phyloP scores from a whole-genome alignment of 92 coral and sea anemone species.

The Palythoa heliodiscus region DNA sequence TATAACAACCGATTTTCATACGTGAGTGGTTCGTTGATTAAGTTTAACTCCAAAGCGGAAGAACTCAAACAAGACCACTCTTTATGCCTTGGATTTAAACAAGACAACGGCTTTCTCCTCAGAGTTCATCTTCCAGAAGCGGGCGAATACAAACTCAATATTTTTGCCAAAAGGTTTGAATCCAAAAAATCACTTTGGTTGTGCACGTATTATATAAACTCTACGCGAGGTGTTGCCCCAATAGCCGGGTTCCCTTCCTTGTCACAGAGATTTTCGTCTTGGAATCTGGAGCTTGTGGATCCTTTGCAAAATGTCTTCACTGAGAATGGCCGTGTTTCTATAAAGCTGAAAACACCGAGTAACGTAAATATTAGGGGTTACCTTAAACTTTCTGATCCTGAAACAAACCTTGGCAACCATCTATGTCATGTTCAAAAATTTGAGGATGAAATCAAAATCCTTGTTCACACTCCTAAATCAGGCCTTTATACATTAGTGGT shows the following conservation, averaged over 20 bases:
- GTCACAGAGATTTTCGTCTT: constrained; percentile 53
- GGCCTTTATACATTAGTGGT: constrained; percentile 71
- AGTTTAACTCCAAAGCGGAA: constrained; percentile 40
- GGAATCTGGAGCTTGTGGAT: constrained; percentile 62
- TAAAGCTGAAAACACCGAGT: constrained; percentile 62
- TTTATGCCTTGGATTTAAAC: constrained; percentile 60
- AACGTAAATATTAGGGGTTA: constrained; percentile 58
- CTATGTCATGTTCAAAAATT: constrained; percentile 68
- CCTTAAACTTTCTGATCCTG: constrained; percentile 54
- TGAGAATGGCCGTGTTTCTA: constrained; percentile 65
- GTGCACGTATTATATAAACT: constrained; percentile 70
- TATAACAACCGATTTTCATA: constrained; percentile 48
- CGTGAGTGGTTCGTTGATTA: constrained; percentile 54
- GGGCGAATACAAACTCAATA: constrained; percentile 71
- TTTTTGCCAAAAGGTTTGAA: constrained; percentile 60
- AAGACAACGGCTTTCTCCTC: constrained; percentile 53
- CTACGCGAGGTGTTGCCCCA: constrained; percentile 61
- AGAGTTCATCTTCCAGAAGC: constrained; percentile 72
- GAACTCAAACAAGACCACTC: constrained; percentile 58
- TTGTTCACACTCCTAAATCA: constrained; percentile 66
- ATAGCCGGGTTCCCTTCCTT: constrained; percentile 71
- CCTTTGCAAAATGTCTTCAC: constrained; percentile 66
- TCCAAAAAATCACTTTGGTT: constrained; percentile 51
- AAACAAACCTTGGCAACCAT: constrained; percentile 55
- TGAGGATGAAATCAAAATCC: constrained; percentile 48